phyloP scores from a whole-genome alignment of 2,888 invertebrate genomes.

The Tineola bisselliella region DNA sequence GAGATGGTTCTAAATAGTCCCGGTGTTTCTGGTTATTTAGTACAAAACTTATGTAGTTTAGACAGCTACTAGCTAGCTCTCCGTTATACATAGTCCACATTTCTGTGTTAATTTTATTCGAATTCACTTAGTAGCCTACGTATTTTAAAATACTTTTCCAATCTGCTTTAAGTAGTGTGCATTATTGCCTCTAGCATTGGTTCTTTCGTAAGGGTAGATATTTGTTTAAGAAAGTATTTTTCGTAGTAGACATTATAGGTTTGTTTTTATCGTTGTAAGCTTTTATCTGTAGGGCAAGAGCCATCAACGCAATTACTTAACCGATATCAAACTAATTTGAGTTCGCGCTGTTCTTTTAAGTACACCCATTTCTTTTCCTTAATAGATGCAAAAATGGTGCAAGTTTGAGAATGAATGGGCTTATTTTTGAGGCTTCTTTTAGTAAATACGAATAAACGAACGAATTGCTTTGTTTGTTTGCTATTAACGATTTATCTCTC shows the following conservation, averaged over 20 bases:
- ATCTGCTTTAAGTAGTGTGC: too few relatives aligned
- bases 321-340: constrained; percentile 9
- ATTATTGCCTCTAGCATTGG: too few relatives aligned
- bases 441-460: background rate
- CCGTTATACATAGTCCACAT: too few relatives aligned
- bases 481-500: background rate
- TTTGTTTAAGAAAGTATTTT: too few relatives aligned
- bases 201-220: too few relatives aligned
- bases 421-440: background rate
- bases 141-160: too few relatives aligned
- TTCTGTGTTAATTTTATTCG: too few relatives aligned
- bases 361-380: constrained; percentile 8
- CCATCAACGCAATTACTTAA: constrained; percentile 3
- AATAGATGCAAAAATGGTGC: constrained; percentile 13
- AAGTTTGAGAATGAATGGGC: background rate
- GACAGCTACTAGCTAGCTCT: too few relatives aligned
- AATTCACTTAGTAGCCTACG: too few relatives aligned
- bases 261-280: background rate
- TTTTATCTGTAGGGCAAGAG: background rate
- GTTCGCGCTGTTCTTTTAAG: constrained; percentile 4
- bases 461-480: background rate
- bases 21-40: too few relatives aligned
- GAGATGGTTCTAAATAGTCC: too few relatives aligned
- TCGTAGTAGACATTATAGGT: background rate
- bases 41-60: too few relatives aligned